A percentile compares a stretch with the other conserved stretches of the same genome.
phyloP scores from a whole-genome alignment of 2,113 vertebrate species.

The Poeciliopsis prolifica region DNA sequence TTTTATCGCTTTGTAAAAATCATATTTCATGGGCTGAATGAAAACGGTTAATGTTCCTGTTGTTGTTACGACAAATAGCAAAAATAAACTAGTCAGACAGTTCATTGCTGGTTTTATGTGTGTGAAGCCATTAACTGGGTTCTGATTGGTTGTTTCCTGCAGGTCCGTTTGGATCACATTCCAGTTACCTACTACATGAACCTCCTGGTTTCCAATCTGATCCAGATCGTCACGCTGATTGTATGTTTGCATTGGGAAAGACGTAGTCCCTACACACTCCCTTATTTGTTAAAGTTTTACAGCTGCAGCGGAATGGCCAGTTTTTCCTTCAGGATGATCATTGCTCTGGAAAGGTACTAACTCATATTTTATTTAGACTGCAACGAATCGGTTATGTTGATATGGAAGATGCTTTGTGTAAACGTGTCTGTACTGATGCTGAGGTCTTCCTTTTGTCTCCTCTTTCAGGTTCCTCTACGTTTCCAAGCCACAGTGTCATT shows the following conservation, averaged over 20 bases:
- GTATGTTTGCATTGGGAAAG: no score
- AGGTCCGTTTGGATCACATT: rapidly evolving
- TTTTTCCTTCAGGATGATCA: background rate
- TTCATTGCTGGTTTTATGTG: no score
- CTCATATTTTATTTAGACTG: background rate
- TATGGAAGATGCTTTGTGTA: no score
- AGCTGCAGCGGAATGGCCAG: rapidly evolving
- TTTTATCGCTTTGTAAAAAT: no score
- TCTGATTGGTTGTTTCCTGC: background rate
- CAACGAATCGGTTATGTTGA: no score
- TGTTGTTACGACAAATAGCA: no score
- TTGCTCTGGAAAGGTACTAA: background rate
- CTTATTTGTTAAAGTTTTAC: no score
- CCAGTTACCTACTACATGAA: conserved; percentile 3
- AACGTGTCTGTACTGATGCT: no score
- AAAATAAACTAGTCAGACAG: no score
- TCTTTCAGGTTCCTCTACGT: background rate
- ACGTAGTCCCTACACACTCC: no score
- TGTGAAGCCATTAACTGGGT: background rate
- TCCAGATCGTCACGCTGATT: background rate
- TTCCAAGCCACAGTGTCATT: background rate
- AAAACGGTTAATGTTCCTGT: no score
- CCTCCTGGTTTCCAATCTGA: background rate
- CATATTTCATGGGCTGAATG: no score
- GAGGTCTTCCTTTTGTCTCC: background rate